These are phyloP conservation scores for Sciurus carolinensis DNA, from an alignment of 2,797 vertebrate genomes.

Conservation along the genomic window DNA sequence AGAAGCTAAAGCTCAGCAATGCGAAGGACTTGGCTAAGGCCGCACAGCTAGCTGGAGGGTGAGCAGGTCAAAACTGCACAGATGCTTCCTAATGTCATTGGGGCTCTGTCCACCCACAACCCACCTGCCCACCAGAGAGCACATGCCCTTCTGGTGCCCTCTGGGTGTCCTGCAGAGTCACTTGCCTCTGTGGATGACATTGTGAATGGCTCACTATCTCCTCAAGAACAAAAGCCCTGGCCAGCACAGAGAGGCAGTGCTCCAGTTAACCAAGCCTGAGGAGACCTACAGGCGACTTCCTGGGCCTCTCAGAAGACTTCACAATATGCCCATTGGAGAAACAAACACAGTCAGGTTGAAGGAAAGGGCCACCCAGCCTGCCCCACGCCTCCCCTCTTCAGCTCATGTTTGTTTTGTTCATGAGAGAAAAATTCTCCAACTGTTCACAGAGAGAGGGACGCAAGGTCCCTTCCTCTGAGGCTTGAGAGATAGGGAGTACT, in stretches of 20 bases:
- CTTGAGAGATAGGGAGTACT: neutral
- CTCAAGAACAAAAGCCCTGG: slow-evolving; percentile 11
- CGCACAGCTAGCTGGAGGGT: neutral
- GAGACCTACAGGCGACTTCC: slow-evolving; percentile 37
- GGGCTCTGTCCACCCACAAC: neutral
- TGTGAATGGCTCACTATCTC: neutral
- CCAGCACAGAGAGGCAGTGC: neutral
- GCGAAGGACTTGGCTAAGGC: neutral
- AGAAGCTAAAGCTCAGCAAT: neutral
- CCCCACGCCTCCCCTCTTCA: neutral
- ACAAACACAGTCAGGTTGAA: neutral
- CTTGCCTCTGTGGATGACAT: neutral
- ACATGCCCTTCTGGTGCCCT: neutral
- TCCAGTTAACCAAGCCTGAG: slow-evolving; percentile 58
- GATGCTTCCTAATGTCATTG: no score
- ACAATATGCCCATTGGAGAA: slow-evolving; percentile 26
- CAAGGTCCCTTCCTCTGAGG: neutral
- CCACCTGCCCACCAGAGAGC: neutral
- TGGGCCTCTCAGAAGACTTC: neutral
- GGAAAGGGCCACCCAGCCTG: slow-evolving; percentile 66
- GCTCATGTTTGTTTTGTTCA: slow-evolving; percentile 61
- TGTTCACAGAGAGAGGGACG: neutral
- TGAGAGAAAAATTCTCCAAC: slow-evolving; percentile 59
- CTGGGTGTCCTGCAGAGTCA: neutral
- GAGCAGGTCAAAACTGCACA: neutral